These are phyloP conservation scores for Eremophila alpestris DNA, from an alignment of 2,797 vertebrate genomes.

Conservation along the genomic window DNA sequence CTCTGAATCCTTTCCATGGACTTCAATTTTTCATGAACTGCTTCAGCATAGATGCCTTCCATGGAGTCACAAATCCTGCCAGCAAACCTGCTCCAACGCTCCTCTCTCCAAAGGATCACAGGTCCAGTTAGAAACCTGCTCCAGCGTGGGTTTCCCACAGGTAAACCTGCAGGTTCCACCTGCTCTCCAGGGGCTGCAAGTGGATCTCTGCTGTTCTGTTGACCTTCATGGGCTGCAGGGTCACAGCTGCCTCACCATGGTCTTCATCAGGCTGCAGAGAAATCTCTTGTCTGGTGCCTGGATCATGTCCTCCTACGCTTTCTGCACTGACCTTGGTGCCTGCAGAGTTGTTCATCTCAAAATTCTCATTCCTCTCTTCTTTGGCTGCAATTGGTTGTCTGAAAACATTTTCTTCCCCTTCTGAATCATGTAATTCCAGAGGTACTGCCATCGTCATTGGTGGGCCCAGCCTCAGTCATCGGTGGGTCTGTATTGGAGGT, in stretches of 20 bases:
- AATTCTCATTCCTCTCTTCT: background rate
- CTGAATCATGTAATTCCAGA: background rate
- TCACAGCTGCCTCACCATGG: background rate
- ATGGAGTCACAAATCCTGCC: rapidly evolving
- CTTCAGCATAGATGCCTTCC: background rate
- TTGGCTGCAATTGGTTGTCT: background rate
- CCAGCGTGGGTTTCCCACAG: background rate
- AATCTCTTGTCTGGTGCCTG: background rate
- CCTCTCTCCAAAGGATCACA: background rate
- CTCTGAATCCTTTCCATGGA: rapidly evolving
- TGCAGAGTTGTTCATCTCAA: background rate
- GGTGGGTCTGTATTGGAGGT: background rate
- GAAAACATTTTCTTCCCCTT: background rate
- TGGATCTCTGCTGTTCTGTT: background rate
- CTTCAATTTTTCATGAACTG: background rate
- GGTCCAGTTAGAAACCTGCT: background rate
- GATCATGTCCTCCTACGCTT: rapidly evolving
- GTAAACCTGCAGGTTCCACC: too few species aligned
- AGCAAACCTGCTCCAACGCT: background rate
- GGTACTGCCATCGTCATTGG: too few species aligned
- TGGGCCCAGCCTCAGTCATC: background rate
- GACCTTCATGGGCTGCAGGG: background rate
- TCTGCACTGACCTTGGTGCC: background rate
- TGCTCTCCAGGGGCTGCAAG: background rate
- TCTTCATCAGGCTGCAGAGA: background rate